These are phyloP conservation scores for Hassar affinis DNA, from an alignment of 2,113 vertebrate species.

Conservation along the genomic window DNA sequence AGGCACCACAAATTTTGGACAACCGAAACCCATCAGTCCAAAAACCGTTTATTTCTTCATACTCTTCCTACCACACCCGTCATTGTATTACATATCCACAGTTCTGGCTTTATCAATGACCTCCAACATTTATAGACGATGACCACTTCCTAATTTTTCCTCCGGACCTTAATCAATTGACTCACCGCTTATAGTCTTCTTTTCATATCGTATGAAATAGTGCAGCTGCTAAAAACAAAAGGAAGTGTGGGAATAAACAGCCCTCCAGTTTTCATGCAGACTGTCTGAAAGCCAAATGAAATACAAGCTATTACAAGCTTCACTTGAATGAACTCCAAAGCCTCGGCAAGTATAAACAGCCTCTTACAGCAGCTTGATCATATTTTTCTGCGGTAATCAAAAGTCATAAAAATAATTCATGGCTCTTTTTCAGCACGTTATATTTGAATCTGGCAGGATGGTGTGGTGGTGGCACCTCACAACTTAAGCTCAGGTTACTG, in stretches of 20 bases:
- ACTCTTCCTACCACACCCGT: neutral
- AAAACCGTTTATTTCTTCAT: neutral
- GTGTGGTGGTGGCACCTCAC: neutral
- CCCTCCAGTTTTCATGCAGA: neutral
- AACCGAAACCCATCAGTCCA: neutral
- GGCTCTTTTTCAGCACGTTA: neutral
- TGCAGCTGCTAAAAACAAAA: neutral
- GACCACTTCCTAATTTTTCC: neutral
- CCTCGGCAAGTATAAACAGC: neutral
- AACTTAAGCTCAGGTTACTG: neutral
- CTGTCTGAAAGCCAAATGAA: neutral
- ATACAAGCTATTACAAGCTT: neutral
- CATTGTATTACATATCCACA: neutral
- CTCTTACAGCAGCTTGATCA: neutral
- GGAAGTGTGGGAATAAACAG: neutral
- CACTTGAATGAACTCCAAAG: neutral
- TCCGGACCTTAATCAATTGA: neutral
- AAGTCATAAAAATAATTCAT: conserved; percentile 6
- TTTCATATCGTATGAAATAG: neutral
- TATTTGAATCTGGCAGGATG: neutral
- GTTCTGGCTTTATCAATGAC: neutral
- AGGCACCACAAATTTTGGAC: neutral
- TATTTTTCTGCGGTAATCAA: neutral
- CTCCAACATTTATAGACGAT: neutral
- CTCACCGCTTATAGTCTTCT: neutral